Evolutionary conservation across 64 coral and sea anemone genomes (phyloP).

Genomic region (Montipora cactus): DNA sequence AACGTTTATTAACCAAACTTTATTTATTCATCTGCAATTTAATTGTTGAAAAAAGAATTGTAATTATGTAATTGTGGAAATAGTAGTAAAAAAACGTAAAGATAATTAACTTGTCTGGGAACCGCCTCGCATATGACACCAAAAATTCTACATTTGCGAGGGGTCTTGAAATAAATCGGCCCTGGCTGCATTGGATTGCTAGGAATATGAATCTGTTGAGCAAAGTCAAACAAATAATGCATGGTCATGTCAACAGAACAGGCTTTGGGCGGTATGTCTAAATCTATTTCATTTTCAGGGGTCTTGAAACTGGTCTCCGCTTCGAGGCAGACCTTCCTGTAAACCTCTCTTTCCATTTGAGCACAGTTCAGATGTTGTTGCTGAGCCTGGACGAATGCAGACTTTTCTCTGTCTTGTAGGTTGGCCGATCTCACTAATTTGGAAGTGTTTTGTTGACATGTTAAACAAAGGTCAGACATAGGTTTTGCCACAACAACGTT

Average conservation of each 20-base stretch:
- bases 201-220: too few species aligned
- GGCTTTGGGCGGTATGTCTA: neutral
- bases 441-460: constrained; percentile 57
- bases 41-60: too few species aligned
- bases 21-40: too few species aligned
- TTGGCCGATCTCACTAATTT: constrained; percentile 39
- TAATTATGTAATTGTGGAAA: too few species aligned
- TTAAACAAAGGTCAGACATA: constrained; percentile 47
- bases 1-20: too few species aligned
- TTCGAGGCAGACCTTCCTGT: constrained; percentile 16
- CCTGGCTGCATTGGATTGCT: too few species aligned
- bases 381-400: constrained; percentile 31
- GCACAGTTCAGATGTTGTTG: constrained; percentile 58
- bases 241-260: neutral
- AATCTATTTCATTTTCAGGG: neutral
- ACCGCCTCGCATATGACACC: too few species aligned
- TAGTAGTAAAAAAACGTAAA: too few species aligned
- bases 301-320: neutral
- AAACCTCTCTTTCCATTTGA: constrained; percentile 35
- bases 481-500: neutral
- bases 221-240: too few species aligned
- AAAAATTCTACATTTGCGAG: too few species aligned
- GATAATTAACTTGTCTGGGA: too few species aligned
- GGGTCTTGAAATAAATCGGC: too few species aligned
- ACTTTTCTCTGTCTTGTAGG: neutral